Evolutionary conservation across 2,113 vertebrate genomes (phyloP), one percentile per base, ranked within the genome.

Genomic region (Tachycineta bicolor): DNA sequence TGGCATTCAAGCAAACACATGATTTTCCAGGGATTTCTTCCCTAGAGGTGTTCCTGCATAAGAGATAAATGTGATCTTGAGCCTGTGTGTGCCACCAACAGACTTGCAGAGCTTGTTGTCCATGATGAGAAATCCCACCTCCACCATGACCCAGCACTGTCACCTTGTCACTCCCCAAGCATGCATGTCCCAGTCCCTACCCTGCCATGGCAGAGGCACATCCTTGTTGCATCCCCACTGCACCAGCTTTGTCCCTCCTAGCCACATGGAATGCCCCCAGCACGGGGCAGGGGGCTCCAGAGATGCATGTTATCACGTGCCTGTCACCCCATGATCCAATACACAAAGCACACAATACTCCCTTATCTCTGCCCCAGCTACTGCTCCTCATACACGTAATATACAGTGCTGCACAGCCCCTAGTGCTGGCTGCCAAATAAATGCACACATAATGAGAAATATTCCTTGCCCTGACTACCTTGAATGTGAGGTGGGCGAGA

Each of bases 201-300:
- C 52, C n/a, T 5, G 5, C 52, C 39, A 2, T 18, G 5, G 0
- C 73, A 69, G 26, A 74, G 22, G 10, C 25, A 5, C 1, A 0
- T 43, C 52, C 28, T 28, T n/a, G 10, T 46, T 74, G 10, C 11
- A 7, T 44, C 31, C 16, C 14, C 21, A 5, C 9, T 28, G 62
- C 53, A 29, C 34, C 39, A 76, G 29, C 14, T 92, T 76, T 83
- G 29, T 62, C 52, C 63, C 28, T 77, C 64, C 24, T 10, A 21
- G 6, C 59, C 44, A 19, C 44, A 41, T 41, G 14, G 44, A 71
- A 47, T 44, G 19, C 2, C 25, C 39, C 31, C 67, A 50, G 9
- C 24, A 65, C 83, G 55, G 34, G 28, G 26, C 22, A 68, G 33
- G 16, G 15, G 16, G 58, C 37, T 60, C 1, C 3, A 58, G 41